phyloP scores from a whole-genome alignment of 1,140 invertebrate species.

The Tetramorium simillimum region DNA sequence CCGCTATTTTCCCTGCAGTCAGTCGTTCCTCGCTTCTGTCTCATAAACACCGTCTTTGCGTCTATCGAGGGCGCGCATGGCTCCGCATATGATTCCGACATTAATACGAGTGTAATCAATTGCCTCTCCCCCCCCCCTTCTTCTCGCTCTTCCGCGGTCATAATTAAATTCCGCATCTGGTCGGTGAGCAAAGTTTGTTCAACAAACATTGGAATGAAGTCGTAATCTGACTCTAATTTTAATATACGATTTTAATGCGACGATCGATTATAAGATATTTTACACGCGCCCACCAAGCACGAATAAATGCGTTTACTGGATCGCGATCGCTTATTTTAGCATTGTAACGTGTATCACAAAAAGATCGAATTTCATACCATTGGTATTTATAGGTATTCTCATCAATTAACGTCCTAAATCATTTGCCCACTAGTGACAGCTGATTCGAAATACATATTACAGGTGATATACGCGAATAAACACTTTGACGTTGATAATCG shows the following conservation, averaged over 20 bases:
- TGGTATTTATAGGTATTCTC: neutral
- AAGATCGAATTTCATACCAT: slow-evolving; percentile 14
- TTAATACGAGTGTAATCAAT: slow-evolving; percentile 20
- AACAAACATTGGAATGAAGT: slow-evolving; percentile 47
- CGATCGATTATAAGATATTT: slow-evolving; percentile 22
- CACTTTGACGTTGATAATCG: neutral
- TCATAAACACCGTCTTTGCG: neutral
- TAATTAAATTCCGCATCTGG: slow-evolving; percentile 42
- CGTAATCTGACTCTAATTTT: slow-evolving; percentile 55
- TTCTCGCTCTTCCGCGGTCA: neutral
- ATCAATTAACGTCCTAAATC: neutral
- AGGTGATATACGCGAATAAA: neutral
- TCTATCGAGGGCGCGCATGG: slow-evolving; percentile 6
- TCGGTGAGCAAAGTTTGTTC: slow-evolving; percentile 29
- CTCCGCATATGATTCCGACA: neutral
- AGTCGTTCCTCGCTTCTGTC: neutral
- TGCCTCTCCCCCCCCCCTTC: neutral
- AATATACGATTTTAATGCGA: slow-evolving; percentile 30
- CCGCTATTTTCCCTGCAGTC: neutral
- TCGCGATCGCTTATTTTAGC: neutral
- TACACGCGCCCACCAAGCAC: neutral
- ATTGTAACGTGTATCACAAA: neutral
- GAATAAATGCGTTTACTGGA: neutral
- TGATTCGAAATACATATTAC: neutral
- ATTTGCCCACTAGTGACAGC: neutral